Base-by-base conservation (phyloP, 2,888 invertebrate species). In the Helleia helle region DNA sequence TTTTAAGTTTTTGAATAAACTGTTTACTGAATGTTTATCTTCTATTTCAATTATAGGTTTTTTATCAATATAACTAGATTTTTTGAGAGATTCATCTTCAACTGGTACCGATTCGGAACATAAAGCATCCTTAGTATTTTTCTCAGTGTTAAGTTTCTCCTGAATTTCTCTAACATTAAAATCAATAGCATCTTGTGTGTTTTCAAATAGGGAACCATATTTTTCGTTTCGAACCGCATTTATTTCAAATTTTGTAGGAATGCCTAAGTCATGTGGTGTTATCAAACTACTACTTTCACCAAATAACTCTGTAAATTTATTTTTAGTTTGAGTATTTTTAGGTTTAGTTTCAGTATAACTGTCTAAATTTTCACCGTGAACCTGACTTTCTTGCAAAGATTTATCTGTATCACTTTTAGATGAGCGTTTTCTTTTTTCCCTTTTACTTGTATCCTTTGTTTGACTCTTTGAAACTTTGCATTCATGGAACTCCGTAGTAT, bases 271-370 rank as follows among this genome's bases (percentile, higher is more conserved):
- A 51, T 77, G 80, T 5, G 77, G 81, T 18, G 71, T 74, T 52
- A 84, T 76, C 46, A 84, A 58, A 63, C 83, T 83, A 43, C 55
- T 70, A 49, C 70, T 76, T 25, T 84, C 83, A 25, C 80, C 83
- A 58, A 81, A 83, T 3, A 81, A 54, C 42, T 80, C 81, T 42
- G 52, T 57, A 44, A 81, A 75, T 51, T 72, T 79, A 15, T 54
- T 55, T 41, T 49, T 36, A 12, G 41, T 42, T 39, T 49, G 41
- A 36, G 26, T 41, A 17, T 37, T 41, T 46, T 36, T 59, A 47
- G 40, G 55, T 53, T 25, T 57, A 49, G 42, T 50, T 15, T 15
- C 7, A 25, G 15, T 14, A 15, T 22, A 11, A 18, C 8, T 34
- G 3, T 22, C 11, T 12, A 12, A 6, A 18, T 12, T 2, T 4